These are phyloP conservation scores for Hypolimnas misippus DNA, from an alignment of 2,888 invertebrate species.

Conservation along the genomic window DNA sequence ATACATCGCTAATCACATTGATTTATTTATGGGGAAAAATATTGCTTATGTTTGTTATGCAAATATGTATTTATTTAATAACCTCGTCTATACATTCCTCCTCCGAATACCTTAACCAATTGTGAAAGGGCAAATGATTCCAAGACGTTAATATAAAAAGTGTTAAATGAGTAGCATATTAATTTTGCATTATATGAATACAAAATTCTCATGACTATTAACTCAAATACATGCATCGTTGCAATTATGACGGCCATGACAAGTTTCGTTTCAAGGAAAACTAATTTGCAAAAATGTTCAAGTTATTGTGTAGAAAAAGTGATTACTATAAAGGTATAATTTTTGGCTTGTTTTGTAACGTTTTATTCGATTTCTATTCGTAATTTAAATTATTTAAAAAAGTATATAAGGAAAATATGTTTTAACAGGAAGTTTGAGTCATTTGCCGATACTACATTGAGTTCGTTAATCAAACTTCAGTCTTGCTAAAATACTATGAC, in stretches of 20 bases:
- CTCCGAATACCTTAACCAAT: not conserved
- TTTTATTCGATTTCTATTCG: not conserved
- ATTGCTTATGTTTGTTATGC: not conserved
- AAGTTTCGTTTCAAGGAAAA: too few relatives aligned
- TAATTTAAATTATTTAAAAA: not conserved
- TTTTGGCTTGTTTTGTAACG: too few relatives aligned
- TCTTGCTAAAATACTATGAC: conserved; percentile 37
- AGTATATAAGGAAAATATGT: not conserved
- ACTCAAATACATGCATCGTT: not conserved
- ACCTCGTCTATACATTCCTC: not conserved
- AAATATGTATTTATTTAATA: not conserved
- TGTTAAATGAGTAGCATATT: not conserved
- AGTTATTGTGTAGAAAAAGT: too few relatives aligned
- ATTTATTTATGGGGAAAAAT: not conserved
- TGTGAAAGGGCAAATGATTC: not conserved
- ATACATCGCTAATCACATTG: not conserved
- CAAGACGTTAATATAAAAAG: not conserved
- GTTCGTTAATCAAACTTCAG: conserved; percentile 22
- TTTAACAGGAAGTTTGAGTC: conserved; percentile 4
- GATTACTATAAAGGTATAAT: too few relatives aligned
- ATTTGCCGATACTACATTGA: not conserved
- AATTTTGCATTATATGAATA: not conserved
- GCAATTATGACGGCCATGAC: too few relatives aligned
- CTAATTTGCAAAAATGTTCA: too few relatives aligned
- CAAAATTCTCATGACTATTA: not conserved